Base-by-base conservation (phyloP, 2,113 vertebrate genomes). In the Amazona vittata region DNA sequence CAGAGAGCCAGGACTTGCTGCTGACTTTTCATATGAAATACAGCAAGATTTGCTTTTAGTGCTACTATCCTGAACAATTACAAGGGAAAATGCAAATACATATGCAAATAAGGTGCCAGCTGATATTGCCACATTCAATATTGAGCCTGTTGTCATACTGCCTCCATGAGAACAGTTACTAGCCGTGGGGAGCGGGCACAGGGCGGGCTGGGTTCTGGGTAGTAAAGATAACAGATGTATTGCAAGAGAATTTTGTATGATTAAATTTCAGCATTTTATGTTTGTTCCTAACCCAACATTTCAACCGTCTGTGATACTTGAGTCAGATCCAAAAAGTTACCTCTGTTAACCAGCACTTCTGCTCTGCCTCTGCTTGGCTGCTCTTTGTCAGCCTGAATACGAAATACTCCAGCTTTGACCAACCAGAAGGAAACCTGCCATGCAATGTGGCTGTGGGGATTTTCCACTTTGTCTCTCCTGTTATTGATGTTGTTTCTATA, bases 61-160 rank as follows among this genome's bases (percentile, higher is more conserved):
- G 84, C 67, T 60, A 63, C 87, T 93, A 37, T 70, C 70, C 73
- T 31, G 41, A 94, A 95, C 77, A 92, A 68, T 93, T 93, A 46
- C 43, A 71, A 70, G 52, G 69, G 28, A 70, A 94, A 88, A 98
- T 97, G 95, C 97, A 98, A 98, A 98, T 85, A 12, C 7, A 0
- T 24, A 97, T 96, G 97, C 97, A 98, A 98, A 98, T 94, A 15
- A 92, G 33, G 41, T 13, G 2, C 24, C 89, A 86, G 86, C 92
- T 95, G 90, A 91, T 94, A 31, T 24, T 94, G 44, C 46, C 65
- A 11, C 26, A 24, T 64, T 55, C 70, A 64, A 14, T 57, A 21
- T 16, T 0, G 3, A 91, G 69, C 64, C 93, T 81, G 77, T 81
- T 90, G 83, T 74, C 91, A 28, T 19, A 11, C 53, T 76, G 80